Evolutionary conservation across 2,797 vertebrate species (phyloP).

Genomic region (Lepus townsendii): DNA sequence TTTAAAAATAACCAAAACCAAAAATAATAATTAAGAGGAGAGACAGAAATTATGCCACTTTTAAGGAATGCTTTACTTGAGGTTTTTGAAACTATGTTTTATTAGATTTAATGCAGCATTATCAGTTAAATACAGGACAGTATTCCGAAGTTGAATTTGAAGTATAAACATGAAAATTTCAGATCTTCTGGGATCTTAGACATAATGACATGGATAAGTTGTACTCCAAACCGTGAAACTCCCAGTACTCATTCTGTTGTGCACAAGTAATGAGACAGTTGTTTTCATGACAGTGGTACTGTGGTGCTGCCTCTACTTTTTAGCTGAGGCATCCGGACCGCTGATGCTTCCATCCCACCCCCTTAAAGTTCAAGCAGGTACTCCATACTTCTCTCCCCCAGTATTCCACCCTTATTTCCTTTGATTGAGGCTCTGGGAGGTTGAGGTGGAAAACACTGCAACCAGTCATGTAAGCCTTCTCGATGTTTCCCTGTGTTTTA

Average conservation of each 20-base stretch:
- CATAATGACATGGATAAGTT: background rate
- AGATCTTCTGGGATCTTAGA: background rate
- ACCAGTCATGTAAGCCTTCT: background rate
- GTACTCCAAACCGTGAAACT: background rate
- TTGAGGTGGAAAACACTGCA: background rate
- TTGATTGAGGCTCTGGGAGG: background rate
- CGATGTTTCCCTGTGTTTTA: background rate
- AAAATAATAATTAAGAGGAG: background rate
- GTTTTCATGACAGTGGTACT: background rate
- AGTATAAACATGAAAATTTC: conserved; percentile 8
- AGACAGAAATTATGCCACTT: background rate
- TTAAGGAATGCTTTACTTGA: background rate
- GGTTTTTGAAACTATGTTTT: background rate
- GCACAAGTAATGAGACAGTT: background rate
- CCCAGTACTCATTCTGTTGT: background rate
- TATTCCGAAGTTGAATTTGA: conserved; percentile 34
- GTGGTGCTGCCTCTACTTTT: background rate
- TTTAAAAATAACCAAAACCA: too few relatives aligned
- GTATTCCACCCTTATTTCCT: background rate
- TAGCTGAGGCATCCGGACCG: background rate
- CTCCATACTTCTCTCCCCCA: background rate
- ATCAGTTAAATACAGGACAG: background rate
- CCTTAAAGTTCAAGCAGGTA: background rate
- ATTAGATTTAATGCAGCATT: background rate
- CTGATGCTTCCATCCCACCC: background rate